These are phyloP conservation scores for Phalacrocorax brasilianus DNA, from an alignment of 2,113 vertebrate species.

Conservation along the genomic window DNA sequence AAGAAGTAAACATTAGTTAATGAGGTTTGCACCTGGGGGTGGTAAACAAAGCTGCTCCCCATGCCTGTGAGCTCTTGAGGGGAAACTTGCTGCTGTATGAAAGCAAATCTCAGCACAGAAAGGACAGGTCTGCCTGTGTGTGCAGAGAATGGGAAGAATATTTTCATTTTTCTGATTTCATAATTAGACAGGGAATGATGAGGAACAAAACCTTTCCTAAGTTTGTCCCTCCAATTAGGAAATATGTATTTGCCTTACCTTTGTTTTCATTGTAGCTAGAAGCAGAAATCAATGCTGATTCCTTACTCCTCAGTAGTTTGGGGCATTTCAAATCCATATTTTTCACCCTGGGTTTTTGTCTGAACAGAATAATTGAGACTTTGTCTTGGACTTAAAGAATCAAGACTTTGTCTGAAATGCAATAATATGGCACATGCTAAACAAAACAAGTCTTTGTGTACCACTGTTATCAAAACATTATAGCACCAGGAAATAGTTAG, in stretches of 20 bases:
- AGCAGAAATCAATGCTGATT: not conserved
- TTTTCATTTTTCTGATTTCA: not conserved
- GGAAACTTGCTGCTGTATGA: not conserved
- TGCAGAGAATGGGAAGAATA: not conserved
- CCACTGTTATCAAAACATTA: slow-evolving; percentile 46
- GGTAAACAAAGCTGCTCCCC: slow-evolving; percentile 39
- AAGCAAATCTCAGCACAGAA: not conserved
- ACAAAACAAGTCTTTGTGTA: slow-evolving; percentile 55
- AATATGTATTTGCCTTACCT: not conserved
- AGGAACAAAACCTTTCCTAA: not conserved
- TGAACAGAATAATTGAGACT: slow-evolving; percentile 2
- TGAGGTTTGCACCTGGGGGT: not conserved
- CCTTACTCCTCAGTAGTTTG: not conserved
- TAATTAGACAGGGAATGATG: not conserved
- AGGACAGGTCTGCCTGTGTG: not conserved
- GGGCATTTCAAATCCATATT: not conserved
- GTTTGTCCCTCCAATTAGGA: not conserved
- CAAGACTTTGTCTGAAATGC: slow-evolving; percentile 47
- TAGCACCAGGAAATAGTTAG: slow-evolving; percentile 38
- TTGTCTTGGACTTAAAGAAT: slow-evolving; percentile 34
- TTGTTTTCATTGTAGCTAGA: not conserved
- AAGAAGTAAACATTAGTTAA: slow-evolving; percentile 44
- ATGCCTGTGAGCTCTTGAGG: not conserved
- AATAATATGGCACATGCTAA: not conserved
- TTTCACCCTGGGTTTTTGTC: not conserved